These are phyloP conservation scores for Meloidogyne exigua DNA, from an alignment of 1,140 invertebrate species.

Conservation along the genomic window DNA sequence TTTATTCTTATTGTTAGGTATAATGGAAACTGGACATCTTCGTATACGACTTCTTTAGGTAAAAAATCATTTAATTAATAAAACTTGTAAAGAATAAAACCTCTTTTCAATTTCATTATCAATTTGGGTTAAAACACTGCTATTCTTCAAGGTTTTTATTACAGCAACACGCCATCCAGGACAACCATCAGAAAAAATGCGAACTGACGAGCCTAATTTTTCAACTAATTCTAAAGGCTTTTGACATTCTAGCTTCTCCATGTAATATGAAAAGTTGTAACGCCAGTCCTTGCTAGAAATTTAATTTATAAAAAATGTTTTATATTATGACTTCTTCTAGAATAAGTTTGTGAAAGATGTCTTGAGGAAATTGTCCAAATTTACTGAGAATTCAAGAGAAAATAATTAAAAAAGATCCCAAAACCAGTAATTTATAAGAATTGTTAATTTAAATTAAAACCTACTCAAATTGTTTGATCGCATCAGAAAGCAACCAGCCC, in stretches of 20 bases:
- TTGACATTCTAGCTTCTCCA: not conserved
- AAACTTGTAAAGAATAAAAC: not conserved
- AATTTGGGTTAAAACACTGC: not conserved
- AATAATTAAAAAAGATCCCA: too few relatives aligned
- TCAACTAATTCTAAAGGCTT: not conserved
- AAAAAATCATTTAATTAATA: not conserved
- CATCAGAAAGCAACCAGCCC: not conserved
- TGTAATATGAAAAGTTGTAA: not conserved
- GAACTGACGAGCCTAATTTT: not conserved
- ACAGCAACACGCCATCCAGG: not conserved
- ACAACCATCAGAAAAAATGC: not conserved
- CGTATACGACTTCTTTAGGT: not conserved
- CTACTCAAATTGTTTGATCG: not conserved
- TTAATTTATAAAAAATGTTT: not conserved
- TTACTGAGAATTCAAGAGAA: too few relatives aligned
- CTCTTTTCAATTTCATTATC: not conserved
- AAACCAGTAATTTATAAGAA: too few relatives aligned
- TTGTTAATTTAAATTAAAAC: too few relatives aligned
- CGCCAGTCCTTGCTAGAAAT: not conserved
- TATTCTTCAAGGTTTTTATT: not conserved
- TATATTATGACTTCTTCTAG: too few relatives aligned
- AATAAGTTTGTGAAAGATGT: too few relatives aligned
- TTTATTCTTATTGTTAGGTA: not conserved
- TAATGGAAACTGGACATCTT: not conserved
- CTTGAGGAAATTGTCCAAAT: too few relatives aligned